A percentile compares a stretch with the other conserved stretches of the same genome.
Evolutionary conservation across 2,888 invertebrate genomes (phyloP).

Genomic region (Stenoptilia bipunctidactyla): DNA sequence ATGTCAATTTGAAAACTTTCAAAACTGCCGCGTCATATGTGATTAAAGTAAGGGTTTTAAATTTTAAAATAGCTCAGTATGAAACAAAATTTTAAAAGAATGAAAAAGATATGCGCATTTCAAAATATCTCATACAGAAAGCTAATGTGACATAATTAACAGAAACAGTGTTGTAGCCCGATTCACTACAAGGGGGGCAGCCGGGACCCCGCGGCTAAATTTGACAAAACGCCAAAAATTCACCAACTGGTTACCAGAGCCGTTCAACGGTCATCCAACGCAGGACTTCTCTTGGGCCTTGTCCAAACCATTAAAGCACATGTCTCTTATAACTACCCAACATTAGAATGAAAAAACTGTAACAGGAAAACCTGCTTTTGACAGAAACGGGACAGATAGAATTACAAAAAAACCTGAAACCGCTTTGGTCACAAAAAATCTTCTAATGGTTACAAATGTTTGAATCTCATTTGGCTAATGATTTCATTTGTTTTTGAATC

Average conservation of each 20-base stretch:
- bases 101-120: too few relatives aligned
- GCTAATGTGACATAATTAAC: constrained; percentile 20
- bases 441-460: too few relatives aligned
- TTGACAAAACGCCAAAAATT: constrained; percentile 26
- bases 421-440: too few relatives aligned
- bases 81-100: too few relatives aligned
- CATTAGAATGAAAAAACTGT: neutral
- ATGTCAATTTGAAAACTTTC: too few relatives aligned
- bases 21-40: too few relatives aligned
- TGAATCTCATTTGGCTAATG: too few relatives aligned
- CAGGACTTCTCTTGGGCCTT: neutral
- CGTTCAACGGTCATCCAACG: neutral
- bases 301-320: constrained; percentile 1
- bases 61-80: too few relatives aligned
- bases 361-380: neutral
- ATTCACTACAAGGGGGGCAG: neutral
- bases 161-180: constrained; percentile 14
- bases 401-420: too few relatives aligned
- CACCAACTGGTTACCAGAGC: constrained; percentile 18
- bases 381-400: too few relatives aligned
- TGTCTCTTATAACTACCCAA: neutral
- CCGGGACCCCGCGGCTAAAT: constrained; percentile 22
- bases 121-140: neutral
- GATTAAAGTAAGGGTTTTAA: too few relatives aligned
- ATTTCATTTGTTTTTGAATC: too few relatives aligned